Base-by-base conservation (phyloP, 1,140 invertebrate species). In the Cepaea nemoralis region DNA sequence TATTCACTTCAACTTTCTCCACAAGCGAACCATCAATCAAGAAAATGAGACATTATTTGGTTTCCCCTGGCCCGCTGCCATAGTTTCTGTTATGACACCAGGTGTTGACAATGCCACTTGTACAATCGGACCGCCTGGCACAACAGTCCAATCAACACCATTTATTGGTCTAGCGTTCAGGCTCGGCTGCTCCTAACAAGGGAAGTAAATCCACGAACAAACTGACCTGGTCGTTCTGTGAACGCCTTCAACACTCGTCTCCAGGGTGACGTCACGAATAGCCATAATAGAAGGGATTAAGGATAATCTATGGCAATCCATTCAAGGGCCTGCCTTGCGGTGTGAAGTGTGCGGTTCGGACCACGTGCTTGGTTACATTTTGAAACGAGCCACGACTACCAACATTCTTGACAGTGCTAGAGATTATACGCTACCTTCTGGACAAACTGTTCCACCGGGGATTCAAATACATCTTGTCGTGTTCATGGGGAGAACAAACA, bases 251-350 rank as follows among this genome's bases (percentile, higher is more conserved):
- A 22, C 8, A 19, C 59, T 31, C 1, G 59, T 63, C 59, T 63
- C 59, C 59, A 27, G 2, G 59, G 59, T 63, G 59, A 63, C 59
- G 59, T 63, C 59, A 63, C 59, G 59, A 27, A 63, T 63, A 2
- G n/a, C 59, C 27, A 63, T 63, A 63, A 63, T 63, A 63, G 59
- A 6, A 27, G 16, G 59, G 59, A 63, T 63, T 63, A 63, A 63
- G 22, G 59, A 31, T 63, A 31, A 63, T 31, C 59, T 31, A 5
- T 2, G 3, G 22, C 33, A 63, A 63, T 31, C 59, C 59, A 63
- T 1, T 63, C 8, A 63, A 63, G 59, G n/a, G 59, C 16, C 59
- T 63, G 59, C 16, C 33, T 31, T 27, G 16, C 22, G 59, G 59
- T 19, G 59, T 22, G 10, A 63, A 31, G 59, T 63, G 59, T 63